Base-by-base conservation (phyloP, 2,797 vertebrate genomes). In the Linurgus olivaceus region DNA sequence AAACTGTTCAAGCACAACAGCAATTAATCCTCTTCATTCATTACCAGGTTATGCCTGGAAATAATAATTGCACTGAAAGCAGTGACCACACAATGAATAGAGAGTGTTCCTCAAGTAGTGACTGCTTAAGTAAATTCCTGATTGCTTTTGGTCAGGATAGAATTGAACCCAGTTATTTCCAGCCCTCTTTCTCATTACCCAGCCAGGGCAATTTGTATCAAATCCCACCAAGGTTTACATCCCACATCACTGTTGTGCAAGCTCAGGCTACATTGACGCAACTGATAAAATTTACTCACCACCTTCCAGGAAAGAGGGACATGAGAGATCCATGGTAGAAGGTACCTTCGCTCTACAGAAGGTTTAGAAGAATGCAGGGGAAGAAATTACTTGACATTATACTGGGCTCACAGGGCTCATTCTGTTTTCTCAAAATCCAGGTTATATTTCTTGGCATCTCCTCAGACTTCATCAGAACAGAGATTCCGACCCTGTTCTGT, bases 281-380 rank as follows among this genome's bases (percentile, higher is more conserved):
- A 33, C n/a, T 38, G 44, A 31, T 42, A 16, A 62, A 42, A 83
- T 86, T n/a, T 51, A 45, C 68, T 94, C 86, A 92, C 62, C 7
- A 0, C 26, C 15, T 71, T 70, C 70, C 77, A 59, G 20, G 28
- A 18, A 24, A 37, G 0, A 62, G 28, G 10, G 17, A 2, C 7
- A 6, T 20, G 18, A 45, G 37, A 44, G 20, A n/a, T 45, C 38
- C 42, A 3, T 26, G 5, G 24, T 33, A 45, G 62, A 48, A 68
- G 31, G 17, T 26, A 9, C 28, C 38, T 87, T 79, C 0, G 0
- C 61, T 57, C 73, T 37, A 17, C 7, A 3, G 2, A 20, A 40
- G 21, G 7, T 29, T 88, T 45, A 40, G 52, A 67, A 71, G 31
- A 82, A 68, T 15, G 29, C 16, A n/a, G 42, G 67, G 31, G 33